Base-by-base conservation (phyloP, 2,888 invertebrate genomes). In the Athalia cordata region DNA sequence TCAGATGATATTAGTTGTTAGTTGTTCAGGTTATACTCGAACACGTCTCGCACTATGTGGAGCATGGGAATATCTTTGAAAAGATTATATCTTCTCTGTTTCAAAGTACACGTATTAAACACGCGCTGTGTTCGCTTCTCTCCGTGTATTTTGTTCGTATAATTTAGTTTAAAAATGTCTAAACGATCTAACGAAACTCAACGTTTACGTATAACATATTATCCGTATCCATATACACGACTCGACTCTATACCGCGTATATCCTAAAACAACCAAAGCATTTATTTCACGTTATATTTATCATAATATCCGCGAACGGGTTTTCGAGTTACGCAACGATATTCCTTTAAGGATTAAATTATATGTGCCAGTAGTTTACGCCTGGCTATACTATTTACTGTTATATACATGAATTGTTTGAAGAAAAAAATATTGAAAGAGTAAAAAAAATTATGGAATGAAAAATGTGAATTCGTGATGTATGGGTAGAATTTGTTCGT, bases 21-120 rank as follows among this genome's bases (percentile, higher is more conserved):
- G 50, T 75, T 62, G 64, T 62, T 62, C 59, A 62, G 75, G 62
- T 62, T 75, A 52, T 61, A 62, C 43, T 62, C 29, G 29, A 29
- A 29, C 29, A 15, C 62, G 49, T 8, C 61, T 47, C 75, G 75
- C 29, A 29, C 29, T 75, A 75, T 75, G 75, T 75, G 75, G 75
- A 75, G 75, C 75, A 75, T 75, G 75, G 75, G 75, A 75, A 75
- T 29, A 29, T 75, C 52, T 75, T 62, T 75, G 50, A 9, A 50
- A 75, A 75, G 75, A 75, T 75, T 62, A 61, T 75, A 75, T 75
- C 75, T 61, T 52, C 72, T 52, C 52, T 7, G n/a, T 29, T 66
- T 13, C 49, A 47, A 66, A 66, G 47, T 49, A 15, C 47, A 49
- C n/a, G 5, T 52, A 29, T 29, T 29, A 29, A 29, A 29, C 29